Evolutionary conservation across 2,797 vertebrate genomes (phyloP).

Genomic region (Pseudochromis fuscus): DNA sequence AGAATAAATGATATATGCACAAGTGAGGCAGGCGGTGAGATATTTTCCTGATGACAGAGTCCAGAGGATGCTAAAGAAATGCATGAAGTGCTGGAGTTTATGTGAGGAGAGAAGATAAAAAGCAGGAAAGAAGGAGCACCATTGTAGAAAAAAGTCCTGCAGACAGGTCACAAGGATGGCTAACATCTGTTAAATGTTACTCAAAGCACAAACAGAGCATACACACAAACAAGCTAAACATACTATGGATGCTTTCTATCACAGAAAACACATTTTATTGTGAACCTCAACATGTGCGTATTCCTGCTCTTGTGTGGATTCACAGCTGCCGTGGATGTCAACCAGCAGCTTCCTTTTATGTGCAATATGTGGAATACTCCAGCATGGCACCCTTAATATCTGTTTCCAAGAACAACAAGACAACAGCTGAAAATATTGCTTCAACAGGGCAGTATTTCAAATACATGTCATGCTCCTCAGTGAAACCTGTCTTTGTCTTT

Average conservation of each 20-base stretch:
- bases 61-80: constrained; percentile 3
- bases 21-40: constrained; percentile 23
- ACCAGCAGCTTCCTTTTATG: constrained; percentile 25
- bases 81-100: constrained; percentile 24
- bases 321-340: constrained; percentile 14
- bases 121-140: neutral
- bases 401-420: constrained; percentile 16
- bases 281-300: neutral
- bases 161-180: neutral
- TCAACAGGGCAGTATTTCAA: constrained; percentile 9
- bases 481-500: neutral
- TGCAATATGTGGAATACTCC: constrained; percentile 30
- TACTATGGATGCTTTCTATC: neutral
- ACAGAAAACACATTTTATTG: neutral
- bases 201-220: constrained; percentile 7
- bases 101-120: constrained; percentile 2
- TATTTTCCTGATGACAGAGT: constrained; percentile 11
- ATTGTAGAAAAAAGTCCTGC: neutral
- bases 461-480: neutral
- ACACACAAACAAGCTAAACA: neutral
- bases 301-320: constrained; percentile 3
- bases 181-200: constrained; percentile 30
- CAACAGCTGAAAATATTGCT: constrained; percentile 19
- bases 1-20: constrained; percentile 20
- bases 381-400: neutral